A percentile compares a stretch with the other conserved stretches of the same genome.
Conservation (phyloP, 2,797 vertebrate genomes). For the Apogon talboti region DNA sequence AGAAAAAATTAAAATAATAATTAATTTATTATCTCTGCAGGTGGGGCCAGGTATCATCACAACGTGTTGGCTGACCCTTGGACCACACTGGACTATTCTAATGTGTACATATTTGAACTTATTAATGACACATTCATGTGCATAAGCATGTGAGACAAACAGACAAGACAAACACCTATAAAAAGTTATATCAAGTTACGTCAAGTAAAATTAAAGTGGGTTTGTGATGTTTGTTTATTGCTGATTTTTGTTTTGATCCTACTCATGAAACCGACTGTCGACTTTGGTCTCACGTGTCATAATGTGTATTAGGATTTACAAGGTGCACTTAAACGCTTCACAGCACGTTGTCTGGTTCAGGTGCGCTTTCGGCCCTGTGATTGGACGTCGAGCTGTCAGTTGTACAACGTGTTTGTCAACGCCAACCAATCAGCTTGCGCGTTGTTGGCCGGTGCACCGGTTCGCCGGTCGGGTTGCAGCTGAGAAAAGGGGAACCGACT, state of each 20-base stretch:
- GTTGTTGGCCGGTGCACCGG: slow-evolving; percentile 71
- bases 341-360: background rate
- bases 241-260: no score
- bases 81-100: background rate
- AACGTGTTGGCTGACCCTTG: slow-evolving; percentile 19
- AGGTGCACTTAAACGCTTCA: background rate
- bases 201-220: background rate
- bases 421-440: slow-evolving; percentile 60
- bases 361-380: slow-evolving; percentile 42
- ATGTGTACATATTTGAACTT: background rate
- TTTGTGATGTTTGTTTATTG: background rate
- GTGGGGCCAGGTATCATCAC: slow-evolving; percentile 1
- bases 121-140: background rate
- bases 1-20: background rate
- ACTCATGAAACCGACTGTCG: no score
- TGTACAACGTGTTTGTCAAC: slow-evolving; percentile 21
- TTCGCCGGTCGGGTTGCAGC: slow-evolving; percentile 69
- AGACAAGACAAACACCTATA: background rate
- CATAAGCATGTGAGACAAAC: background rate
- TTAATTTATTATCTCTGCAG: slow-evolving; percentile 21
- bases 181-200: no score
- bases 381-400: slow-evolving; percentile 69
- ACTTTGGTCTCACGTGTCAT: background rate
- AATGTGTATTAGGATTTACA: slow-evolving; percentile 23
- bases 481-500: slow-evolving; percentile 52